Base-by-base conservation (phyloP, 2,888 invertebrate species). In the Labia minor region DNA sequence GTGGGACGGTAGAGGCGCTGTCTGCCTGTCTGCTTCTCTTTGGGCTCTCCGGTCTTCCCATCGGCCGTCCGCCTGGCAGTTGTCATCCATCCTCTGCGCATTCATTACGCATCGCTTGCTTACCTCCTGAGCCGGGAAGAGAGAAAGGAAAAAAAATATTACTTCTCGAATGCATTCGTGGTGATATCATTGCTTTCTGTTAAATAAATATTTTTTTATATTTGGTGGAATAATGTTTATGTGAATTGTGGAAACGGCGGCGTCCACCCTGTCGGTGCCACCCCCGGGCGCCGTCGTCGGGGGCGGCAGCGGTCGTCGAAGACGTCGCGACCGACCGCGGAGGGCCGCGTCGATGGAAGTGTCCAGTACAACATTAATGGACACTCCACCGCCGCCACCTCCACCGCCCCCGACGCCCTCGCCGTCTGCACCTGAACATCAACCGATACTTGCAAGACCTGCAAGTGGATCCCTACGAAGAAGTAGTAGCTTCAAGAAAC, bases 401-500 rank as follows among this genome's bases (percentile, higher is more conserved):
- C 49, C 65, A 37, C 65, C 65, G 61, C 21, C 65, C 20, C 61
- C 61, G 16, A 10, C 10, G 26, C 18, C 65, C 19, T 18, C 65
- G 61, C 49, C 37, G 6, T 49, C 49, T 49, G n/a, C n/a, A 8
- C 11, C 6, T 20, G 20, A 18, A 11, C 21, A 20, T 65, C 37
- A 26, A 65, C 61, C 33, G 37, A 18, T 16, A 66, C 49, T 20
- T 6, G 71, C 71, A 68, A 68, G 70, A 69, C 72, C 76, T 65
- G 74, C 78, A 69, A 77, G 78, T 67, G 79, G 79, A 66, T 80
- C 80, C 72, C 75, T 82, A 73, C 81, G 81, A 74, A 74, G 82
- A 69, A 81, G 81, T 72, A 81, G 81, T 74, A 81, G 81, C 74
- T 81, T 82, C 74, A 82, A 82, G 76, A 81, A 81, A 74, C 76